Evolutionary conservation across 2,797 vertebrate species (phyloP), one percentile per base, ranked within the genome.

Genomic region (Sebastes wilsoni): DNA sequence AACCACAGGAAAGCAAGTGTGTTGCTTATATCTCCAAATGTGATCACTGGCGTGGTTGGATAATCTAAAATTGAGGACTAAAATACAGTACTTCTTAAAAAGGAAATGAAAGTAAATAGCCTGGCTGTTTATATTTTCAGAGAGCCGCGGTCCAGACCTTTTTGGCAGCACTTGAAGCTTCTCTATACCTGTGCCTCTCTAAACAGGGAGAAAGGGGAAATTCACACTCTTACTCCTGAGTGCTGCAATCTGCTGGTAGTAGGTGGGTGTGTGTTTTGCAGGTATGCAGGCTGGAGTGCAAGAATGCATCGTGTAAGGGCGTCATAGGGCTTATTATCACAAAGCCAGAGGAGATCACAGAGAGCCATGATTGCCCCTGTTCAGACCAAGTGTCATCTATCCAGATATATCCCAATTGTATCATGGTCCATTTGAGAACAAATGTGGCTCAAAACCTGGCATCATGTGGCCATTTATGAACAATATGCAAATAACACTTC

Each of bases 131-230:
- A 25, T 76, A 76, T 79, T 79, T 86, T 77, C 66, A 77, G 76
- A 68, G 61, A 81, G 64, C 64, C 70, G 72, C 60, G 72, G 42
- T 62, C 27, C 22, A 56, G 62, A 82, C 34, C 42, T 80, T 79
- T 82, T 66, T 80, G 74, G 36, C 66, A 80, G 58, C 83, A 83
- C 75, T 88, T 77, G 72, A 84, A 72, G 36, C 69, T 8, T 69
- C 86, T 78, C 78, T 55, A 56, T 84, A 82, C 74, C 32, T 66
- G 67, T 28, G 14, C 34, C 71, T 55, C 38, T 73, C 58, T 61
- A 42, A 82, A 89, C 71, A 59, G 8, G n/a, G 52, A 73, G 32
- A 86, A 83, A 68, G 77, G 64, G 84, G 82, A 87, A 91, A 88
- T 86, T 75, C 85, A 88, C 80, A 52, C 77, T 81, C 61, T 68